These are phyloP conservation scores for Tachysurus fulvidraco DNA, from an alignment of 2,113 vertebrate genomes.

Conservation along the genomic window DNA sequence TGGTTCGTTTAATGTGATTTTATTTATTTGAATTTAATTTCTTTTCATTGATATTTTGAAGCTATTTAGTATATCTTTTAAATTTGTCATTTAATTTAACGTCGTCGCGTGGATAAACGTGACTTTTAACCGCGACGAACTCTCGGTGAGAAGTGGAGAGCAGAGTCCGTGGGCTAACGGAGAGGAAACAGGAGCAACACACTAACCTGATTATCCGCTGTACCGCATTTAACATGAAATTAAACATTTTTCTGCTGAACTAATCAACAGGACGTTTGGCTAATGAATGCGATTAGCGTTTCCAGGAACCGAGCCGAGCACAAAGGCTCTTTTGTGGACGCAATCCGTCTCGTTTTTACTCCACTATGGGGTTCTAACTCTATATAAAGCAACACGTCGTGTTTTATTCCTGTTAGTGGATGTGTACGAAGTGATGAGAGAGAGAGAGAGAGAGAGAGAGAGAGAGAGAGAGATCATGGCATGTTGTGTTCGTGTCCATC, in stretches of 20 bases:
- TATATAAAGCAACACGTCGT: not conserved
- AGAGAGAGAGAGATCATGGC: not conserved
- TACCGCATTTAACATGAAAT: conserved; percentile 37
- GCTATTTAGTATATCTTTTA: no score
- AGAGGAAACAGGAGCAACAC: conserved; percentile 36
- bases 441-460: no score
- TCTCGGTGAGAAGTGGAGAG: not conserved
- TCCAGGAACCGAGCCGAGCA: conserved; percentile 31
- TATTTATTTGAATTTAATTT: no score
- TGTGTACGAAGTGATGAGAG: not conserved
- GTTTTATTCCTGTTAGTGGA: not conserved
- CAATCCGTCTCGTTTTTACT: not conserved
- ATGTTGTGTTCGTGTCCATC: not conserved
- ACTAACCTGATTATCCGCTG: conserved; percentile 35
- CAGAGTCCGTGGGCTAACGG: not conserved
- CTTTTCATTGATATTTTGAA: no score
- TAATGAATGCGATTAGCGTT: conserved; percentile 46
- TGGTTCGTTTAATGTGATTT: no score
- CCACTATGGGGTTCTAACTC: not conserved
- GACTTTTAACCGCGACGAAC: not conserved
- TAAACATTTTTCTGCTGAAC: conserved; percentile 41
- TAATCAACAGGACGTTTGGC: conserved; percentile 32
- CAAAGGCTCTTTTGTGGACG: not conserved
- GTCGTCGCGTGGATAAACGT: not conserved
- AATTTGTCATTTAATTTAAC: no score